Conservation (phyloP, 2,888 invertebrate species). For the Chaitophorus viminalis region DNA sequence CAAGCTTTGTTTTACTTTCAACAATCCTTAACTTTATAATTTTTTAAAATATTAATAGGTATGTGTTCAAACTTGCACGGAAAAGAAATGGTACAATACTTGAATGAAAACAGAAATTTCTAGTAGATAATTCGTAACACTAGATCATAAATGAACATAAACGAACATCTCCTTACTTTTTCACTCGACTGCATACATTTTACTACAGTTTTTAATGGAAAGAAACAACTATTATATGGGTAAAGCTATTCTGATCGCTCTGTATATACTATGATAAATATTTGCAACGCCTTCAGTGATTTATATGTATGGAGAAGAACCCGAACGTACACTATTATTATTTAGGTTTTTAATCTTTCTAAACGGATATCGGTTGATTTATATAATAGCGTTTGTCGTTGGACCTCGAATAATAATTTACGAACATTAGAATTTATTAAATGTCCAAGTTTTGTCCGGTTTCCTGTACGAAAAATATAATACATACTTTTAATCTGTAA, state of each 20-base stretch:
- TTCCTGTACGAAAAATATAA: not conserved
- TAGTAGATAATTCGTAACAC: too few species aligned
- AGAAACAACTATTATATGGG: not conserved
- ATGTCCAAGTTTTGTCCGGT: not conserved
- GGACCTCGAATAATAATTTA: not conserved
- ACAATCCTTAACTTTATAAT: too few species aligned
- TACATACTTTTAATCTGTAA: not conserved
- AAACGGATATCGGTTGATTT: not conserved
- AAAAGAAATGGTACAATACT: too few species aligned
- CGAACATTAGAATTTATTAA: constrained; percentile 17
- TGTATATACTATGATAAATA: not conserved
- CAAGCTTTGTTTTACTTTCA: too few species aligned
- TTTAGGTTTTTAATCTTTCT: constrained; percentile 4
- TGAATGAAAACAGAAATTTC: too few species aligned
- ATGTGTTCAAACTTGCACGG: too few species aligned
- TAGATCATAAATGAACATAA: too few species aligned
- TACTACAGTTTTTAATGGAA: too few species aligned
- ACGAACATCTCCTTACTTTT: too few species aligned
- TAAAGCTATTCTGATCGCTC: not conserved
- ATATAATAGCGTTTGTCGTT: not conserved
- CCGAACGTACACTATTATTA: constrained; percentile 9
- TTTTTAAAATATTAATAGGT: too few species aligned
- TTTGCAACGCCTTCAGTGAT: not conserved
- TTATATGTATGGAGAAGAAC: not conserved
- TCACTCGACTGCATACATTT: too few species aligned